Evolutionary conservation across 2,113 vertebrate species (phyloP), one percentile per base, ranked within the genome.

Genomic region (Hylia prasina): DNA sequence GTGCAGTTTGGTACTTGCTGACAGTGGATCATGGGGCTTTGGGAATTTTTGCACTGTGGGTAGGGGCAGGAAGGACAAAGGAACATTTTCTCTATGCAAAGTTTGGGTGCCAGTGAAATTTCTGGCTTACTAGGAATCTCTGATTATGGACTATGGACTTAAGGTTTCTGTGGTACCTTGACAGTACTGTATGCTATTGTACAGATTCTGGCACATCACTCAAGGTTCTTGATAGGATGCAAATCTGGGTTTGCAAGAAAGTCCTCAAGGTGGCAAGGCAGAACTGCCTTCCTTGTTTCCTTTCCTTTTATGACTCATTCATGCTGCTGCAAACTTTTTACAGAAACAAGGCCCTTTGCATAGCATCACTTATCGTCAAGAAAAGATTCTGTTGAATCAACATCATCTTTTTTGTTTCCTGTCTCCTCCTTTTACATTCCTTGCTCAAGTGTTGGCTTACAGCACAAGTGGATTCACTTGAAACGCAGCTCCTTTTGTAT

Each of bases 51-150:
- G 4, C 20, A 13, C 15, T 68, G 12, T 27, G 25, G 11, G 6
- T n/a, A 27, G 3, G 5, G 3, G 30, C 3, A 8, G 1, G 10
- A 6, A 54, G 6, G 11, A 25, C 13, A n/a, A 61, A 10, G 18
- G 13, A 79, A 33, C 2, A 16, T 54, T 37, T 89, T 68, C n/a
- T 63, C 25, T 37, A 12, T 11, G 27, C 13, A 53, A 71, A 58
- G 40, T 45, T 25, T 64, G 25, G 15, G 10, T 3, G 57, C 69
- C 45, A 71, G 17, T 7, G 3, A 82, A 13, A 3, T 2, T 81
- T 89, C 39, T 54, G 40, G 7, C 8, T 73, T 80, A 22, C 35
- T n/a, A 6, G 5, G 5, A 68, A 31, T 22, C 19, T 48, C 10
- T 27, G 37, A 71, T 63, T 63, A 40, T 30, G 37, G 17, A 39